These are phyloP conservation scores for Sebastes dallii DNA, from an alignment of 2,797 vertebrate genomes.

Conservation along the genomic window DNA sequence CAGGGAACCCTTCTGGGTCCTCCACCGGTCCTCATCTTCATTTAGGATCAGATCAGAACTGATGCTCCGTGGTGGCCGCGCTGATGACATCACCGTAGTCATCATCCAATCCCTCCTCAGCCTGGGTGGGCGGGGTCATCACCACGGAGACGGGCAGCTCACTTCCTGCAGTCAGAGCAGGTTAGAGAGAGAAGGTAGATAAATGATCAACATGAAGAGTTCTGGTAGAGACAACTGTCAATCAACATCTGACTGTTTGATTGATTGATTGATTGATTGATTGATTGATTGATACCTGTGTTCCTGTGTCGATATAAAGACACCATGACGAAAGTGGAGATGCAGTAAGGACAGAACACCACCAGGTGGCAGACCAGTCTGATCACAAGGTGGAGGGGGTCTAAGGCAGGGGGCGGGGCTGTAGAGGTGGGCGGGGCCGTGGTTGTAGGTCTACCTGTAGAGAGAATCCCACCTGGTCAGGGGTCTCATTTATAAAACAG, in stretches of 20 bases:
- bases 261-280: not conserved
- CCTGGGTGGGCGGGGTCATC: not conserved
- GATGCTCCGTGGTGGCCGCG: not conserved
- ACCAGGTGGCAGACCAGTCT: not conserved
- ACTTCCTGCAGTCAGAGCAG: not conserved
- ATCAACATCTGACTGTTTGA: not conserved
- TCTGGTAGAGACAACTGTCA: not conserved
- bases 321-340: conserved; percentile 1
- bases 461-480: not conserved
- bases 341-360: conserved; percentile 3
- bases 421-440: not conserved
- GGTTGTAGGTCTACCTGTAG: not conserved
- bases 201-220: not conserved
- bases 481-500: too few relatives aligned
- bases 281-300: not conserved
- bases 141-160: not conserved
- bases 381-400: not conserved
- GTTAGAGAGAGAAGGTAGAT: not conserved
- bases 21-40: not conserved
- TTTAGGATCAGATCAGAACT: not conserved
- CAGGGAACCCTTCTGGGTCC: not conserved
- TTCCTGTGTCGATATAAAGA: not conserved
- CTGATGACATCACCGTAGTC: not conserved
- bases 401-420: not conserved
- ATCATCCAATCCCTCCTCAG: not conserved